Base-by-base conservation (phyloP, 2,797 vertebrate species). In the Eremophila alpestris region DNA sequence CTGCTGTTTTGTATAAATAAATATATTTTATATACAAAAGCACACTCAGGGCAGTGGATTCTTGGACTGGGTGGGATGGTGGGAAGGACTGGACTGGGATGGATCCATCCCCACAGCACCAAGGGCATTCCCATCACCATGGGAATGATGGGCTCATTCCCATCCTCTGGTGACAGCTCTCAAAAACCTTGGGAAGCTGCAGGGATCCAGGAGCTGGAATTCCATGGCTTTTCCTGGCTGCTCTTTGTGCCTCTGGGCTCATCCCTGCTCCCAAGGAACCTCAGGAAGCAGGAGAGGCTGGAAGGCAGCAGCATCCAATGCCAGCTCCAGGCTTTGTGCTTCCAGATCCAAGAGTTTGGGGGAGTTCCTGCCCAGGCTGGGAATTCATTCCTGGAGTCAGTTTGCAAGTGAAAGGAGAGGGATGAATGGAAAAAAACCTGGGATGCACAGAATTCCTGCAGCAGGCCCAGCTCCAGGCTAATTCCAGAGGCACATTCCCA, bases 271-370 rank as follows among this genome's bases (percentile, higher is more conserved):
- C 78, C 46, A 21, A 29, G 30, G 52, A 68, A 40, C 1, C 2
- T 2, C 0, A 2, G 84, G 17, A 55, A 18, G 21, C 16, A 21
- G 45, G 19, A 3, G 63, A 55, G 65, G 71, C 69, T 34, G 55
- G 67, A 40, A 60, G 46, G n/a, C 32, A 79, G 34, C 9, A 0
- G 5, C 27, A 19, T 23, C 62, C 62, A 20, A 18, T 0, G 0
- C 27, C 48, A 0, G 0, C 1, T 1, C 32, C 0, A 2, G 56
- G 29, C 41, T 86, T 24, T 11, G 52, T 0, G 3, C 6, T 48
- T 32, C 10, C 75, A 9, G 7, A 2, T 24, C 60, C 67, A 24
- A 15, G 18, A 1, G 4, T 18, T 13, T 26, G 22, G 9, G 32
- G 21, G 18, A 78, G 55, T 70, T 78, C 56, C 36, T 16, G 16